Evolutionary conservation across 2,797 vertebrate genomes (phyloP).

Genomic region (Gastrophryne carolinensis): DNA sequence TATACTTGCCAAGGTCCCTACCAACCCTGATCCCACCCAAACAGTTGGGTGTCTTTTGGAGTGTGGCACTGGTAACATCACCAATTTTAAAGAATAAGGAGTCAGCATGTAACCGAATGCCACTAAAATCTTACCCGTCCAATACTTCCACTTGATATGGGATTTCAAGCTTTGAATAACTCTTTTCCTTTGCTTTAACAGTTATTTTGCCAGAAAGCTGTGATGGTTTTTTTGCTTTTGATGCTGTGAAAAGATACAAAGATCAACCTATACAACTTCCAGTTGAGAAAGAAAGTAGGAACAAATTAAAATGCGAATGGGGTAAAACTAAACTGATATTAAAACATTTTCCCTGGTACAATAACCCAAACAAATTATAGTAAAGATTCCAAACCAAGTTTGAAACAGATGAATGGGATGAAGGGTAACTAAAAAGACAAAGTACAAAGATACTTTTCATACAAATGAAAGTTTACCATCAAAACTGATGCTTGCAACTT

Average conservation of each 20-base stretch:
- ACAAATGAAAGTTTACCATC: constrained; percentile 80
- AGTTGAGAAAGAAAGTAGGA: neutral
- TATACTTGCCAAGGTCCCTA: too few relatives aligned
- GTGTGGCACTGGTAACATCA: too few relatives aligned
- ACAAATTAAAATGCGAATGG: neutral
- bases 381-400: neutral
- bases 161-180: constrained; percentile 97
- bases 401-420: neutral
- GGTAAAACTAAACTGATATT: neutral
- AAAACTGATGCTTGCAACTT: constrained; percentile 97
- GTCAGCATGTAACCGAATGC: too few relatives aligned
- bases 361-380: neutral
- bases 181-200: constrained; percentile 97
- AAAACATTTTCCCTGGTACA: too few relatives aligned
- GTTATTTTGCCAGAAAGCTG: constrained; percentile 98
- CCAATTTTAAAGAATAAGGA: too few relatives aligned
- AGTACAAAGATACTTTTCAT: neutral
- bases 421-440: neutral
- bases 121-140: constrained; percentile 97
- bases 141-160: constrained; percentile 97
- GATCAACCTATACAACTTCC: neutral
- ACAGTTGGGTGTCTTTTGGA: too few relatives aligned
- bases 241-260: constrained; percentile 73
- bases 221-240: constrained; percentile 88
- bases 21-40: too few relatives aligned